phyloP scores from a whole-genome alignment of 2,888 invertebrate species.

The Plagodis dolabraria region DNA sequence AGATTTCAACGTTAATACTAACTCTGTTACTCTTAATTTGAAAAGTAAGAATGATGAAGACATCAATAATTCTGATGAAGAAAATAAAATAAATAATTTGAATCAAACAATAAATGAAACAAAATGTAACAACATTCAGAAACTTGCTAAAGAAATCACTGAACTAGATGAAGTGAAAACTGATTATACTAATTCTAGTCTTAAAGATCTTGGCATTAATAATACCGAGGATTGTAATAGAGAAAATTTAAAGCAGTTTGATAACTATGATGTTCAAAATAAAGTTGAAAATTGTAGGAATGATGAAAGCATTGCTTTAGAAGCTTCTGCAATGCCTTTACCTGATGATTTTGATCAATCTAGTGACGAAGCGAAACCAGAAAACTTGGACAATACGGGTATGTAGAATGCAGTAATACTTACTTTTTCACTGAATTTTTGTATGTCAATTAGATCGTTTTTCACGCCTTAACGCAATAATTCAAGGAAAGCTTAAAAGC shows the following conservation, averaged over 20 bases:
- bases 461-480: too few relatives aligned
- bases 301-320: constrained; percentile 33
- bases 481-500: too few relatives aligned
- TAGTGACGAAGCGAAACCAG: constrained; percentile 46
- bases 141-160: neutral
- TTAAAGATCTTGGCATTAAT: constrained; percentile 2
- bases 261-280: constrained; percentile 39
- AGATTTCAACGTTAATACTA: neutral
- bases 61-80: too few relatives aligned
- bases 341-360: constrained; percentile 53
- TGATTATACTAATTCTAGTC: constrained; percentile 3
- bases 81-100: too few relatives aligned
- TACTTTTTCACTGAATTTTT: too few relatives aligned
- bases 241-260: constrained; percentile 1
- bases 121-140: too few relatives aligned
- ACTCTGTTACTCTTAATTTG: too few relatives aligned
- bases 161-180: constrained; percentile 9
- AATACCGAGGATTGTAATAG: neutral
- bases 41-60: too few relatives aligned
- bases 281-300: constrained; percentile 31
- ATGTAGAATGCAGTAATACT: neutral
- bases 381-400: constrained; percentile 42
- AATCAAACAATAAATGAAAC: too few relatives aligned
- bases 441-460: too few relatives aligned
- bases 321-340: constrained; percentile 44